A percentile compares a stretch with the other conserved stretches of the same genome.
Evolutionary conservation across 2,113 vertebrate species (phyloP).

Genomic region (Cochlearius cochlearius): DNA sequence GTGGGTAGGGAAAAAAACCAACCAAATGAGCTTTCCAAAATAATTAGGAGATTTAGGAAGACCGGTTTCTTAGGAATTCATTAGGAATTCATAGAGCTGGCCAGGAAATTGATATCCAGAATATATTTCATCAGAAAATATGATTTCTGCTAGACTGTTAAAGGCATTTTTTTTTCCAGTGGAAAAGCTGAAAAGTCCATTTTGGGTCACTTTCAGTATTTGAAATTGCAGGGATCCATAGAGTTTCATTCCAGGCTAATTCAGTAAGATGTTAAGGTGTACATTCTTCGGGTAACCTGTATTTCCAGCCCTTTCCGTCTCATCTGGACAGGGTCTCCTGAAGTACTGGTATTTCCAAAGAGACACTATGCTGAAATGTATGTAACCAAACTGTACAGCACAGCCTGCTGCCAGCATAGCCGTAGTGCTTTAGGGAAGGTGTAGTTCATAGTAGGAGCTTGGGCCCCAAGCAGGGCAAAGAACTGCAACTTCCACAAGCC

Average conservation of each 20-base stretch:
- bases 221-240: not conserved
- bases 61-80: not conserved
- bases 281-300: not conserved
- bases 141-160: not conserved
- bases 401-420: not conserved
- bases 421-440: not conserved
- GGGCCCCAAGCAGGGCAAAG: not conserved
- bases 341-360: not conserved
- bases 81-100: not conserved
- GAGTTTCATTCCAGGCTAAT: not conserved
- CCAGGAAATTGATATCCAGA: not conserved
- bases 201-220: not conserved
- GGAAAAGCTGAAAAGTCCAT: not conserved
- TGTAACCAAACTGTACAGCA: not conserved
- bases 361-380: not conserved
- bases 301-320: not conserved
- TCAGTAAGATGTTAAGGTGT: not conserved
- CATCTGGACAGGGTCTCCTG: not conserved
- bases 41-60: not conserved
- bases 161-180: not conserved
- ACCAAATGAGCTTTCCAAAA: not conserved
- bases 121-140: not conserved
- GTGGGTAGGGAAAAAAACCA: not conserved
- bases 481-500: not conserved
- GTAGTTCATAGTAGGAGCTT: not conserved